Conservation (phyloP, 2,113 vertebrate species). For the Lycaon pictus region DNA sequence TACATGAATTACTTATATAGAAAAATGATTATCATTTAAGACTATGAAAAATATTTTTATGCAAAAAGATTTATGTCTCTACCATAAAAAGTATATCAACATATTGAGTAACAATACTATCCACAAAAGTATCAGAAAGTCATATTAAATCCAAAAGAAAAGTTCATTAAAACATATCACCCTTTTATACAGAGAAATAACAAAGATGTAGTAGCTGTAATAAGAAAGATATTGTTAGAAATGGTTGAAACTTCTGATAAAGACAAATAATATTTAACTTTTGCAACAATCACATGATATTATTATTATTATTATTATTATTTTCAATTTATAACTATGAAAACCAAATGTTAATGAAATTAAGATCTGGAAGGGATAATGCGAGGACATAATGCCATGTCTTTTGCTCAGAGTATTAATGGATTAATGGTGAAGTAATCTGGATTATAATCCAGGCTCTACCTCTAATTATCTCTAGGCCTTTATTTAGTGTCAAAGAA, state of each 20-base stretch:
- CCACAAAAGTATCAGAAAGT: neutral
- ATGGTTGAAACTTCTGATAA: neutral
- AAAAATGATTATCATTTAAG: neutral
- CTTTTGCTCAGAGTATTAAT: neutral
- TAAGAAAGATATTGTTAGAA: neutral
- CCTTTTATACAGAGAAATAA: neutral
- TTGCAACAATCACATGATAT: neutral
- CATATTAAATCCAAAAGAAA: neutral
- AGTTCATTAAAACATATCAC: neutral
- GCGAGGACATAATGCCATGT: neutral
- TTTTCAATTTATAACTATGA: neutral
- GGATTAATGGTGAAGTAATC: neutral
- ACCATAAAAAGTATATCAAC: neutral
- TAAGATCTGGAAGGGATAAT: neutral
- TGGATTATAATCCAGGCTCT: neutral
- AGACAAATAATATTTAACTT: conserved; percentile 16
- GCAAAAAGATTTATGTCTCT: neutral
- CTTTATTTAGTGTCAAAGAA: neutral
- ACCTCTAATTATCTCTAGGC: neutral
- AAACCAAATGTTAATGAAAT: neutral
- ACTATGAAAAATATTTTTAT: neutral
- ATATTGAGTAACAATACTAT: neutral
- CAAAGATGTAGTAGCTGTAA: neutral
- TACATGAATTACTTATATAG: neutral
- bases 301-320: neutral